These are phyloP conservation scores for Aepyceros melampus DNA, from an alignment of 2,113 vertebrate species.

Conservation along the genomic window DNA sequence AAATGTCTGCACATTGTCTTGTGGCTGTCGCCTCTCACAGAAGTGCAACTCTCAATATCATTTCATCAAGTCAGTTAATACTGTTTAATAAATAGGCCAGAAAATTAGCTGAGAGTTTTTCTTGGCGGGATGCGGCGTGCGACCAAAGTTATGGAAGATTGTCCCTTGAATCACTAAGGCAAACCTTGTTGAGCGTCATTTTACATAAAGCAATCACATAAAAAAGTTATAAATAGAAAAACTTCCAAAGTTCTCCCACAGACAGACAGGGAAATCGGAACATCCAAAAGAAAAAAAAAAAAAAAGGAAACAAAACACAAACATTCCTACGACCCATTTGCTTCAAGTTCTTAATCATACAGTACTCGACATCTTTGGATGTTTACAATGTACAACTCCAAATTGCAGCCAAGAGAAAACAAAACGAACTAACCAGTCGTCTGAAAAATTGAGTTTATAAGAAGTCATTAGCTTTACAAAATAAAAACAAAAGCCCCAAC, in stretches of 20 bases:
- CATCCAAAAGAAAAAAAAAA: constrained; percentile 57
- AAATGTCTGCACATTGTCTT: fast-evolving
- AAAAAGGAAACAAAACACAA: constrained; percentile 75
- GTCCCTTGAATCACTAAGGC: constrained; percentile 84
- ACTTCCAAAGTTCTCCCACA: constrained; percentile 77
- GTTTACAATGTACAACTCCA: constrained; percentile 80
- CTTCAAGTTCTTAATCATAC: constrained; percentile 91
- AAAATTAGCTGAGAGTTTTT: constrained; percentile 68
- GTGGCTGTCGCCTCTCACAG: constrained; percentile 37
- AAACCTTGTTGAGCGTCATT: constrained; percentile 77
- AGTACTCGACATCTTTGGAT: constrained; percentile 94
- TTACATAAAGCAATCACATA: constrained; percentile 85
- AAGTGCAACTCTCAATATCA: constrained; percentile 64
- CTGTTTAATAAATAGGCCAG: constrained; percentile 81
- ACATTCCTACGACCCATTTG: constrained; percentile 53
- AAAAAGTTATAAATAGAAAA: constrained; percentile 87
- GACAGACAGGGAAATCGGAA: constrained; percentile 72
- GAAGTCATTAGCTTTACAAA: constrained; percentile 73
- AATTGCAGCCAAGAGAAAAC: constrained; percentile 74
- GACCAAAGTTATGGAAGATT: constrained; percentile 81
- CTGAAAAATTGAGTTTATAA: constrained; percentile 77
- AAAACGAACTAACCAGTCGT: constrained; percentile 70
- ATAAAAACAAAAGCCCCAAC: constrained; percentile 61
- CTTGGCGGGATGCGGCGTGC: constrained; percentile 55
- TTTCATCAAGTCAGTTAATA: constrained; percentile 76